phyloP scores from a whole-genome alignment of 2,888 invertebrate genomes.

The Cylindroiulus punctatus region DNA sequence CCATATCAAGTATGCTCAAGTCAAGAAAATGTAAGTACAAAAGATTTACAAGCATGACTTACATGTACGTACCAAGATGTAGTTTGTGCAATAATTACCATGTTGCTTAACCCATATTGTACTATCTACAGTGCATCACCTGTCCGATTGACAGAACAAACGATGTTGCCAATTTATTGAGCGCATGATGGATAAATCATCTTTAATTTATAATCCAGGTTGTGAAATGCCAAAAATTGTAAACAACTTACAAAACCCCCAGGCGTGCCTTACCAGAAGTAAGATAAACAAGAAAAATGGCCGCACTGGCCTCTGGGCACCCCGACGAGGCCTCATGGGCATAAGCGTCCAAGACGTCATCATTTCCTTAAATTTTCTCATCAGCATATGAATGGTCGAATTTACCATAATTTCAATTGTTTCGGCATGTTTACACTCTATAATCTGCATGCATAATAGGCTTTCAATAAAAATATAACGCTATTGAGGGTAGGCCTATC shows the following conservation, averaged over 20 bases:
- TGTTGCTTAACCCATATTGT: too few relatives aligned
- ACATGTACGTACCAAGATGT: too few relatives aligned
- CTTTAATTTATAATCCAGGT: neutral
- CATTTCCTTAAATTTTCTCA: neutral
- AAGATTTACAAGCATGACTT: too few relatives aligned
- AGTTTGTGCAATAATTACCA: too few relatives aligned
- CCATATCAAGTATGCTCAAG: too few relatives aligned
- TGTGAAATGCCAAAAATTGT: neutral
- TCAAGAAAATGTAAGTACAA: too few relatives aligned
- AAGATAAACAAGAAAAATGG: slow-evolving; percentile 12
- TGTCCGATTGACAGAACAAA: slow-evolving; percentile 17
- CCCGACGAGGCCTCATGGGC: neutral
- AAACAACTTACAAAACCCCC: neutral
- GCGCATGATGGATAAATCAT: neutral
- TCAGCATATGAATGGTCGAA: neutral
- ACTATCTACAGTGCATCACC: neutral
- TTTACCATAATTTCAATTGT: slow-evolving; percentile 40
- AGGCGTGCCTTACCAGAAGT: neutral
- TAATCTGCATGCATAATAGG: neutral
- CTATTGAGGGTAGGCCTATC: neutral
- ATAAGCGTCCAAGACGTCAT: neutral
- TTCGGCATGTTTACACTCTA: neutral
- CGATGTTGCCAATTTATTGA: neutral
- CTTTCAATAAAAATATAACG: neutral
- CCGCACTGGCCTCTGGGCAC: neutral